Evolutionary conservation across 2,113 vertebrate genomes (phyloP).

Genomic region (Dasyornis broadbenti): DNA sequence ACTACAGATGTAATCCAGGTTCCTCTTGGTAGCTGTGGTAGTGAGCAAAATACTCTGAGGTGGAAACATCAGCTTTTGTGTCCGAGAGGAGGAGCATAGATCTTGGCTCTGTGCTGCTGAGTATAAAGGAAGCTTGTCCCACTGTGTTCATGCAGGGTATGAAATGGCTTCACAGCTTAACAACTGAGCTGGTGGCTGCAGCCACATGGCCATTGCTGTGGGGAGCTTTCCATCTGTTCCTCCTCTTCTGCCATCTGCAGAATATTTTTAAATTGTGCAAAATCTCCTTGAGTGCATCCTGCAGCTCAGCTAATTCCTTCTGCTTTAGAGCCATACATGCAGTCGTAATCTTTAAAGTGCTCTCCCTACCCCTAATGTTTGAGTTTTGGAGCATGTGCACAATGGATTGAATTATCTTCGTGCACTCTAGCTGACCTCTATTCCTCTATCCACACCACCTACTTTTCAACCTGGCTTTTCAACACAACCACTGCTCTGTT

Average conservation of each 20-base stretch:
- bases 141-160: background rate
- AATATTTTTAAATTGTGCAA: background rate
- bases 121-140: background rate
- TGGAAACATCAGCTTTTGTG: background rate
- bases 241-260: background rate
- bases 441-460: background rate
- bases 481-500: background rate
- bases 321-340: background rate
- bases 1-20: background rate
- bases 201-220: background rate
- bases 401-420: background rate
- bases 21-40: background rate
- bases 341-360: background rate
- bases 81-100: background rate
- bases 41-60: background rate
- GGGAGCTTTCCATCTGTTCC: background rate
- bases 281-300: background rate
- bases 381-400: background rate
- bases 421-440: background rate
- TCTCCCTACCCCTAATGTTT: rapidly evolving
- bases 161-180: background rate
- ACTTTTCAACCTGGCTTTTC: background rate
- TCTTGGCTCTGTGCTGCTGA: background rate
- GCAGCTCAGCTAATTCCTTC: background rate
- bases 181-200: background rate